Evolutionary conservation across 1,140 invertebrate genomes (phyloP), one percentile per base, ranked within the genome.

Genomic region (Eumaeus atala): DNA sequence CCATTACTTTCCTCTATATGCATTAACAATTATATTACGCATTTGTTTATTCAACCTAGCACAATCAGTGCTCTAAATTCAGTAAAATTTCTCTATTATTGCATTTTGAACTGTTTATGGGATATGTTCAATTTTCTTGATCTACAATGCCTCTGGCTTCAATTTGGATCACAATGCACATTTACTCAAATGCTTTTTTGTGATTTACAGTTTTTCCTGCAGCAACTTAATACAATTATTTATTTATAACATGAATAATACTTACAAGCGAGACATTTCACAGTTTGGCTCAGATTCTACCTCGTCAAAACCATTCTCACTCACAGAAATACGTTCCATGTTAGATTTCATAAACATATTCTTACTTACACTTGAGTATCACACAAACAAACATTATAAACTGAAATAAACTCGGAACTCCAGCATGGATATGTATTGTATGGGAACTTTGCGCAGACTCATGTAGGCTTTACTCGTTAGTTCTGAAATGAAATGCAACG

Each of bases 361-460:
- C 51, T 35, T 58, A 42, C 47, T 10, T 49, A 51, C 52, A 61
- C 16, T 18, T 57, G 18, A 48, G 64, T 54, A 59, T 77, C 67
- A 76, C 62, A 72, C 61, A 64, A 56, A 70, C 50, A 35, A 48
- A 60, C 60, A 65, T 53, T 61, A 66, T 34, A 44, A 33, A 34
- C 18, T 16, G 49, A 28, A 52, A 73, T 63, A 16, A 44, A 16
- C 17, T 44, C 40, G 70, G 75, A 78, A 79, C 72, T 83, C 79
- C 79, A 84, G 77, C 79, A 77, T 84, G 76, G 77, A 84, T 74
- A 80, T 64, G 50, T 63, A 72, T 73, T 77, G 62, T 73, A 71
- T 71, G 75, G 72, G 73, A 72, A 69, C 62, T 79, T 84, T 83
- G 79, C 81, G 81, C 81, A 86, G 73, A 75, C 81, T 86, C 83